Evolutionary conservation across 1,140 invertebrate genomes (phyloP), one percentile per base, ranked within the genome.

Genomic region (Listronotus oregonensis): DNA sequence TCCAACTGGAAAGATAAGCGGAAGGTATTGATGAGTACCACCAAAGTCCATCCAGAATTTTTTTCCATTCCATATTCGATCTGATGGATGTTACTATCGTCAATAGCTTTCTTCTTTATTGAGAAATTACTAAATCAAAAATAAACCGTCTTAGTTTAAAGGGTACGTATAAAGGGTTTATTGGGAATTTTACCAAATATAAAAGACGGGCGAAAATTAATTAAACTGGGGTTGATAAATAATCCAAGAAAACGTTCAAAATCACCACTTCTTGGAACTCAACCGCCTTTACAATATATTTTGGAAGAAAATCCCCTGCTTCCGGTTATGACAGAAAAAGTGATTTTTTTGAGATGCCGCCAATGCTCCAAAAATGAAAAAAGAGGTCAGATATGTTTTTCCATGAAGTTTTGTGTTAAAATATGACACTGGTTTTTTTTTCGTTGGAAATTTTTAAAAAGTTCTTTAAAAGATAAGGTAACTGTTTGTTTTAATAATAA

Each of bases 1-100:
- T 43, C 42, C 5, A 18, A 68, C 49, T 68, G 61, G 61, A 43
- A 57, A 42, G 43, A 64, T 56, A 52, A 51, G 32, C 18, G 66
- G 17, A 54, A 59, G 6, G 66, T 68, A 37, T 34, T 68, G 14
- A 68, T 54, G 42, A 39, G 64, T 27, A 40, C 39, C 31, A 68
- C 66, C 9, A 68, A 64, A 44, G 44, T 44, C 14, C 27, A 58
- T 27, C 40, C 8, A 58, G n/a, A n/a, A n/a, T n/a, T n/a, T n/a
- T n/a, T n/a, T n/a, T n/a, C n/a, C n/a, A n/a, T n/a, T n/a, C n/a
- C n/a, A n/a, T 58, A 31, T 58, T 58, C 14, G 8, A 58, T 12
- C 55, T 44, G 4, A 1, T 47, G 2, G 43, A 58, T 43, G 27
- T 43, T 17, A 44, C n/a, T 58, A 1, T 58, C 44, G 39, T 58